Evolutionary conservation across 2,888 invertebrate species (phyloP).

Genomic region (Tenodera sinensis): DNA sequence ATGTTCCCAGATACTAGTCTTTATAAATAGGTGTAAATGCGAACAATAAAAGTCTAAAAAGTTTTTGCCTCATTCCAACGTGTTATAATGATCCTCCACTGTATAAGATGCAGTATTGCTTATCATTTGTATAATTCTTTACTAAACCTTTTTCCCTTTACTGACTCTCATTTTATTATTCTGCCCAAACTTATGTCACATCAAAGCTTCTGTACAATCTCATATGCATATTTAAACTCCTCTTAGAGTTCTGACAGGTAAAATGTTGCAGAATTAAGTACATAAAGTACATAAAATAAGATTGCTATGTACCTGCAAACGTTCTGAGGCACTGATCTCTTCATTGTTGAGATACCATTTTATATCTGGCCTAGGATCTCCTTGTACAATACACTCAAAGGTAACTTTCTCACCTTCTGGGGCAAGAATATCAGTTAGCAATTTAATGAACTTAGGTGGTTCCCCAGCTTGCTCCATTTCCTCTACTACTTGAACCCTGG

Average conservation of each 20-base stretch:
- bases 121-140: no score
- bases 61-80: no score
- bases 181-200: no score
- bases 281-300: not conserved
- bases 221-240: not conserved
- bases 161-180: no score
- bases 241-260: not conserved
- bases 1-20: no score
- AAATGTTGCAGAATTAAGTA: no score
- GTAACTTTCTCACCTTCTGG: conserved; percentile 67
- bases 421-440: conserved; percentile 66
- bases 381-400: conserved; percentile 64
- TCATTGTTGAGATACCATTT: conserved; percentile 69
- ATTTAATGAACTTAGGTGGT: conserved; percentile 64
- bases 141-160: no score
- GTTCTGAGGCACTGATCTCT: conserved; percentile 54
- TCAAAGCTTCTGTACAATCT: not conserved
- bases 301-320: conserved; percentile 7
- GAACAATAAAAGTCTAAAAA: no score
- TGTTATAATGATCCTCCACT: no score
- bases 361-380: conserved; percentile 63
- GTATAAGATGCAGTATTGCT: no score
- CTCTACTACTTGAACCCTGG: conserved; percentile 40
- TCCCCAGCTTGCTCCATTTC: conserved; percentile 40
- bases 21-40: no score